Base-by-base conservation (phyloP, 2,113 vertebrate species). In the Nanorana parkeri region DNA sequence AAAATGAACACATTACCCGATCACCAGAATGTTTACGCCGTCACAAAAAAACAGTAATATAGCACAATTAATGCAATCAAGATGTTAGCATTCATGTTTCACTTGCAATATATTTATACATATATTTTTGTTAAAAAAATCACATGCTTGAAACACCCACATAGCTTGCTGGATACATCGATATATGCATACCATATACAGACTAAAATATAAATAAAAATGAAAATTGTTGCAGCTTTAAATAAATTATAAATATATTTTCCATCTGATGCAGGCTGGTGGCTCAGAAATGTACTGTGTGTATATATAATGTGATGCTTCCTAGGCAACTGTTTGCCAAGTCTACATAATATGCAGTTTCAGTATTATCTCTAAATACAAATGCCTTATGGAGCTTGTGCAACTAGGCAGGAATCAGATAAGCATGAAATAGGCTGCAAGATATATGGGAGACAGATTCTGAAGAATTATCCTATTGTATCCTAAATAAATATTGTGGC, bases 1-100 rank as follows among this genome's bases (percentile, higher is more conserved):
- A 90, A 89, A 91, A 92, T 89, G 87, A 91, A 91, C 88, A 88
- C 84, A 88, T 86, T 88, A 83, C 87, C 88, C 87, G 87, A 90
- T 90, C 80, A 84, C 85, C 87, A 78, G 54, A 41, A 24, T 56
- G 52, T 41, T 52, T 47, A 71, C 3, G 19, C 17, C 51, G 10
- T 8, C 83, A 29, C 36, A 86, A 87, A 90, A 83, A 86, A 24
- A 10, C 41, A 47, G 41, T 47, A 1, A 2, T 24, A 20, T 11
- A 29, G 56, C 4, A 29, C 52, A 73, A 15, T 17, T n/a, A 86
- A 85, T 85, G 85, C 87, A 86, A 82, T 85, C 88, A 88, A 85
- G 84, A 84, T 89, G 90, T 90, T 84, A 88, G 87, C 85, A 89
- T 90, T 78, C 32, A 36, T 54, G 86, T 88, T 91, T 90, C 32